Base-by-base conservation (phyloP, 2,888 invertebrate genomes). In the Cephus spinipes region DNA sequence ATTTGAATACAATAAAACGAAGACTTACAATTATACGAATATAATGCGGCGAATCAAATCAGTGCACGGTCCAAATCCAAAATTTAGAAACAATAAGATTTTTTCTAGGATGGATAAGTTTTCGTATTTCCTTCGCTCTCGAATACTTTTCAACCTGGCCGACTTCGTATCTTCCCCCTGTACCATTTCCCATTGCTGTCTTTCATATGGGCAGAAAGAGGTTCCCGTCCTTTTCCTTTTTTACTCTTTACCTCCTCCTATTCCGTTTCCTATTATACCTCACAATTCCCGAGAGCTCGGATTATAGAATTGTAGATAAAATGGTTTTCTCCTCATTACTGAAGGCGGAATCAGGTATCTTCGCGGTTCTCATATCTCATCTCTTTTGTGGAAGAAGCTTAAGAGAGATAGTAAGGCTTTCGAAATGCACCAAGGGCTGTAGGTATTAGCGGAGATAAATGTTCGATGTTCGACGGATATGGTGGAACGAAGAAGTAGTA, bases 281-380 rank as follows among this genome's bases (percentile, higher is more conserved):
- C 76, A 79, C 79, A 79, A 79, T 79, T 79, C 79, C 76, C 79
- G 69, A 40, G 76, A 76, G 79, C 68, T 73, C 74, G 79, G 79
- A 79, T 79, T 79, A 79, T 79, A 79, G 79, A 76, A 79, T 79
- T 76, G 79, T 79, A 79, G 79, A 76, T 79, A 79, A 79, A 79
- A 79, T 79, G 76, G 79, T 79, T 79, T 79, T 79, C 79, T 79
- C 79, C 79, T 79, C 76, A 79, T 79, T 79, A 79, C 79, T 76
- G 79, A 75, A 79, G 76, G 73, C 73, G 74, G 76, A 76, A 76
- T 76, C 76, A 76, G 79, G 76, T 69, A 73, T 74, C 79, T 55
- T 68, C 74, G 73, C 55, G 68, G 78, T 73, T 78, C 76, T 78
- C 76, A 23, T 76, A 76, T 76, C 78, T 76, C 79, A 79, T 74